Percentiles rank a stretch among this genome's conserved stretches.
phyloP scores from a whole-genome alignment of 2,888 invertebrate species.

The Campoplex capitator region DNA sequence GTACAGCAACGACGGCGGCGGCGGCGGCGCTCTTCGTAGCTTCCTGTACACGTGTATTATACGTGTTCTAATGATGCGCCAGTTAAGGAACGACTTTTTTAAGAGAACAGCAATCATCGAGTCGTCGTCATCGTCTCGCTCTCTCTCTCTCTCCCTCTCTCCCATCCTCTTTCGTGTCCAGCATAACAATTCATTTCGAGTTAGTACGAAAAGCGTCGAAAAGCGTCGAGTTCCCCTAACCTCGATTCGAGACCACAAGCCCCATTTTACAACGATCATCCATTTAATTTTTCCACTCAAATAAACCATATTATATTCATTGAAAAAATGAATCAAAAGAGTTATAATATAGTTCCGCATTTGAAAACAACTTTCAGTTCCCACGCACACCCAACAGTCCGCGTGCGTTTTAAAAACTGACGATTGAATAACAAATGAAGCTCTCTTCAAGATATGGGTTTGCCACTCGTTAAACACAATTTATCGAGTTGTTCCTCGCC shows the following conservation, averaged over 20 bases:
- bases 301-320: not conserved
- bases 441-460: conserved; percentile 5
- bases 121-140: not conserved
- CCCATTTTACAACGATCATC: not conserved
- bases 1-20: not conserved
- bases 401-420: not conserved
- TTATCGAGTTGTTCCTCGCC: not conserved
- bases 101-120: conserved; percentile 26
- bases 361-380: conserved; percentile 16
- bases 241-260: not conserved
- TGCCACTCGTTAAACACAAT: not conserved
- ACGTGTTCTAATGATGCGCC: conserved; percentile 33
- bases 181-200: conserved; percentile 20
- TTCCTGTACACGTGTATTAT: conserved; percentile 31
- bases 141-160: not conserved
- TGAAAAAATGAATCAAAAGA: not conserved
- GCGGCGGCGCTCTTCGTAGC: conserved; percentile 16
- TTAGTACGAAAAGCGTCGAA: conserved; percentile 34
- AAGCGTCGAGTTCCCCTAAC: not conserved
- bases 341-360: not conserved
- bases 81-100: conserved; percentile 33
- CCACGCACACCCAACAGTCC: not conserved
- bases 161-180: not conserved
- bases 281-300: not conserved
- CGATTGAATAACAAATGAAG: conserved; percentile 3